Evolutionary conservation across 2,113 vertebrate species (phyloP), one percentile per base, ranked within the genome.

Genomic region (Semnornis frantzii): DNA sequence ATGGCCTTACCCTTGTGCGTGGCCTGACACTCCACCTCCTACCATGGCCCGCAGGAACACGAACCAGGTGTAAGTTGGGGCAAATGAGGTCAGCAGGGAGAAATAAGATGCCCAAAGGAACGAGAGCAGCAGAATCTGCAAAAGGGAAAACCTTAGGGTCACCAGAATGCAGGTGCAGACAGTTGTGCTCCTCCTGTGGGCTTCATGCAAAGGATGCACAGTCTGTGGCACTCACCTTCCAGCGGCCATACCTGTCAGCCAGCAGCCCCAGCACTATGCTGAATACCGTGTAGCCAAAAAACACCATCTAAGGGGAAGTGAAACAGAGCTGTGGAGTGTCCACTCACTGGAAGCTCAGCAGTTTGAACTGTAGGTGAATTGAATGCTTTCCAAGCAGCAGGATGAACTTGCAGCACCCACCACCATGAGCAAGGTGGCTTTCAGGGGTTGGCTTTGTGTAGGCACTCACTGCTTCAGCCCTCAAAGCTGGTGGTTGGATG

Each of bases 51-150:
- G 95, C 87, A 99, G 98, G 95, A 99, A 99, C 90, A 99, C 98
- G 42, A 99, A 99, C 99, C 99, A 99, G 82, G 96, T 55, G 25
- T 99, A 99, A 0, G 99, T 98, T 0, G 99, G 99, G 3, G 99
- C 97, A 30, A 99, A 99, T 0, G 99, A 99, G 7, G 99, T 99
- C 90, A 99, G 97, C 79, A 99, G 85, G 30, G 99, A 99, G 97
- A 99, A 99, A 93, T 99, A 99, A 13, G 98, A 95, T 25, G 98
- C 98, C 99, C 99, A 99, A 80, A 99, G 89, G 54, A 99, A 99
- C 1, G 98, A 99, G 8, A 98, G 96, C 24, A 98, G 95, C 92
- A 99, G 97, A 78, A 99, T 98, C 99, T 98, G 95, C 19, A 92
- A 77, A 64, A 79, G 18, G 25, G 57, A 15, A 16, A 87, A 73